phyloP scores from a whole-genome alignment of 2,113 vertebrate genomes.

The Rhinoderma darwinii region DNA sequence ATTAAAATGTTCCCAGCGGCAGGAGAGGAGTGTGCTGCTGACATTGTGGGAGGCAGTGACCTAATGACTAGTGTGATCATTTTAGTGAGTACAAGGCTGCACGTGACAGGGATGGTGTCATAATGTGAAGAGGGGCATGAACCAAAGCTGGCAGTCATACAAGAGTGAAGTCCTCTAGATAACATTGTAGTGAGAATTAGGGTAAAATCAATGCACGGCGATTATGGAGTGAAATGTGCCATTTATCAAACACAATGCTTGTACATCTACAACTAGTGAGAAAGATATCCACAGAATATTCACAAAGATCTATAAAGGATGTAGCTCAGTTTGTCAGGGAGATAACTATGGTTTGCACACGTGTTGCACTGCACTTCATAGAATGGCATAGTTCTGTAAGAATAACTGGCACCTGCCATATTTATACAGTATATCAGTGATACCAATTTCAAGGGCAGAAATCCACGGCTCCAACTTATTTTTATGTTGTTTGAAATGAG shows the following conservation, averaged over 20 bases:
- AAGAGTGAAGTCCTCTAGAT: no score
- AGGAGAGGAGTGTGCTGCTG: background rate
- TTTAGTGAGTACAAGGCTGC: background rate
- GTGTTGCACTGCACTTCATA: background rate
- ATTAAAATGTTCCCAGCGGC: background rate
- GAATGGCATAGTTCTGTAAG: background rate
- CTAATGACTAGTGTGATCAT: background rate
- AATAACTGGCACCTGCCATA: no score
- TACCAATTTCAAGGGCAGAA: no score
- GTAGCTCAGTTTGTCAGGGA: background rate
- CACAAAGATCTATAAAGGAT: background rate
- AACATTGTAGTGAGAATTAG: no score
- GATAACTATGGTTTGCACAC: background rate
- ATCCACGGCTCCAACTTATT: no score
- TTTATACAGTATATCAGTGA: no score
- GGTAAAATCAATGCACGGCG: background rate
- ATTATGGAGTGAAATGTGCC: background rate
- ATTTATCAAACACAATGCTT: background rate
- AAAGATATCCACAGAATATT: background rate
- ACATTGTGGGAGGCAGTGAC: background rate
- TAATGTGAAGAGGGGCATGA: background rate
- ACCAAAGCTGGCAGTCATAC: background rate
- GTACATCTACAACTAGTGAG: background rate
- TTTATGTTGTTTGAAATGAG: no score
- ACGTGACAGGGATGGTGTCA: background rate